These are phyloP conservation scores for Lobophora halterata DNA, from an alignment of 2,888 invertebrate genomes.

Conservation along the genomic window DNA sequence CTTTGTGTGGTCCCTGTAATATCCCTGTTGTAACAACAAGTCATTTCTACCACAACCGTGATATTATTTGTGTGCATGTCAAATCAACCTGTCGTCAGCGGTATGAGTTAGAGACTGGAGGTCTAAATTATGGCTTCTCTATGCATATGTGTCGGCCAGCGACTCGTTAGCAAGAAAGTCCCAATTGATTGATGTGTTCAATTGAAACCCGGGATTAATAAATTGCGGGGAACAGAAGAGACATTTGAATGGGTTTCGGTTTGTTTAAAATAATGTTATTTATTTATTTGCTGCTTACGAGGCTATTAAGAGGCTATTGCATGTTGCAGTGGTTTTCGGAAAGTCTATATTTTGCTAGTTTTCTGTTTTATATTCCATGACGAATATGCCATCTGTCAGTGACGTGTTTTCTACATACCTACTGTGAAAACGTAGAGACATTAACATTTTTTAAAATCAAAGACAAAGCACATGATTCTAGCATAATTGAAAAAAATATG, in stretches of 20 bases:
- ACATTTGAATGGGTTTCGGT: constrained; percentile 18
- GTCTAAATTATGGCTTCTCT: constrained; percentile 71
- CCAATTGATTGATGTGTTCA: constrained; percentile 50
- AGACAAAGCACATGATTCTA: too few relatives aligned
- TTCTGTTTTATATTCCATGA: too few relatives aligned
- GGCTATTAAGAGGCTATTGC: neutral
- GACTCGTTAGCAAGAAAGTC: constrained; percentile 56
- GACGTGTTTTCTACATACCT: too few relatives aligned
- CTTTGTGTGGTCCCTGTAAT: too few relatives aligned
- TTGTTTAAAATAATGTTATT: constrained; percentile 18
- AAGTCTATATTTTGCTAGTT: too few relatives aligned
- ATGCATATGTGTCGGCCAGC: constrained; percentile 68
- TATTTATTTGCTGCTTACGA: constrained; percentile 12
- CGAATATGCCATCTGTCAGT: too few relatives aligned
- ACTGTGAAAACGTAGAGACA: too few relatives aligned
- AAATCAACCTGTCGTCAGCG: constrained; percentile 57
- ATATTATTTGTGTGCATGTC: constrained; percentile 63
- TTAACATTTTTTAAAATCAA: too few relatives aligned
- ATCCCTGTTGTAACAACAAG: constrained; percentile 10
- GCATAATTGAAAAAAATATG: too few relatives aligned
- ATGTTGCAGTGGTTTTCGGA: neutral
- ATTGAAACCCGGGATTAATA: constrained; percentile 25
- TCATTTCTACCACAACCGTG: constrained; percentile 35
- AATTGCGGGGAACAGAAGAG: constrained; percentile 21
- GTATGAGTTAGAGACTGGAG: constrained; percentile 67